phyloP scores from a whole-genome alignment of 1,140 invertebrate species.

The Parapsyche elsis region DNA sequence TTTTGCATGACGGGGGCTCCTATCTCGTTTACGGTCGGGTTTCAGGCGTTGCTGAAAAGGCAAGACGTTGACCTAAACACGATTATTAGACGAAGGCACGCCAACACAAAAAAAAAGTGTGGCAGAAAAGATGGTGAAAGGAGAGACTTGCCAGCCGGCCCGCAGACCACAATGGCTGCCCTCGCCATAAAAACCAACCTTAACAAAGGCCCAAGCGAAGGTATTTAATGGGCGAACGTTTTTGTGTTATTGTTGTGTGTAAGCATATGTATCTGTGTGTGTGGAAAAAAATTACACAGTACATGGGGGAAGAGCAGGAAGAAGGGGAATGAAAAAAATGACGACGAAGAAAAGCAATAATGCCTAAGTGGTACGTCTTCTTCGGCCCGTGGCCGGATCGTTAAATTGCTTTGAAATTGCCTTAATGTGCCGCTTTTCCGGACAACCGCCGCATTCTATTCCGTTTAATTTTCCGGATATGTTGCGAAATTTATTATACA shows the following conservation, averaged over 20 bases:
- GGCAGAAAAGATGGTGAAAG: slow-evolving; percentile 1
- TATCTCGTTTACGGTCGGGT: neutral
- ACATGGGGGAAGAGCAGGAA: neutral
- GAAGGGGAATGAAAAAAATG: slow-evolving; percentile 22
- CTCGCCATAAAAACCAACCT: neutral
- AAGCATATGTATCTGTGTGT: neutral
- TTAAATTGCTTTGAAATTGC: slow-evolving; percentile 40
- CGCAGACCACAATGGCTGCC: neutral
- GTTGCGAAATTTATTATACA: neutral
- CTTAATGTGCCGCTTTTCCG: slow-evolving; percentile 22
- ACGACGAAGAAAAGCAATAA: slow-evolving; percentile 40
- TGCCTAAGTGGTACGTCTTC: slow-evolving; percentile 41
- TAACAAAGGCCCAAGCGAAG: slow-evolving; percentile 19
- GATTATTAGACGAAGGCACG: slow-evolving; percentile 23
- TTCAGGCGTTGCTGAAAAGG: slow-evolving; percentile 9
- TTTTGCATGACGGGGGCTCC: neutral
- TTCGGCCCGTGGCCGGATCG: slow-evolving; percentile 12
- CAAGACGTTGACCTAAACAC: slow-evolving; percentile 18
- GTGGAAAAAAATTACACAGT: slow-evolving; percentile 6
- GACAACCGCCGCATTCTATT: neutral
- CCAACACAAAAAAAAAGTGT: neutral
- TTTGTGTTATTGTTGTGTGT: slow-evolving; percentile 34
- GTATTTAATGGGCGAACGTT: slow-evolving; percentile 32
- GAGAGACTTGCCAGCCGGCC: neutral
- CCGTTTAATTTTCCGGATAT: neutral